A percentile compares a stretch with the other conserved stretches of the same genome.
phyloP scores from a whole-genome alignment of 53 echinoderm and acorn worm genomes.

The Paelopatides confundens region DNA sequence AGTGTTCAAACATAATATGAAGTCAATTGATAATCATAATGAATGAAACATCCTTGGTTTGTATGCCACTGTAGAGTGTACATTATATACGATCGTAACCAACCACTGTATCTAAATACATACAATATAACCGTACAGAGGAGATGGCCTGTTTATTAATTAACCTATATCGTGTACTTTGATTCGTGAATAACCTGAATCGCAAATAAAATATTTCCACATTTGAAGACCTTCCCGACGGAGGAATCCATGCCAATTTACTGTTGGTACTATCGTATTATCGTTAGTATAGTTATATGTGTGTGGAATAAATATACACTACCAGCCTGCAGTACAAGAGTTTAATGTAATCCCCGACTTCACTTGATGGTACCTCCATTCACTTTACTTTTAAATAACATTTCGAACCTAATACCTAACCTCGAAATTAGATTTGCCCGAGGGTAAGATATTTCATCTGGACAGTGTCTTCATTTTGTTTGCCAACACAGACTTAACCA shows the following conservation, averaged over 20 bases:
- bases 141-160: too few relatives aligned
- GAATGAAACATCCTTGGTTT: too few relatives aligned
- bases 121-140: too few relatives aligned
- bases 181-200: background rate
- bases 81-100: too few relatives aligned
- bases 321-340: background rate
- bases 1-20: too few relatives aligned
- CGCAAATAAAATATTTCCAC: background rate
- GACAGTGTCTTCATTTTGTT: constrained; percentile 16
- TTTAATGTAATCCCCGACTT: background rate
- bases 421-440: constrained; percentile 37
- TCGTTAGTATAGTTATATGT: too few relatives aligned
- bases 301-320: background rate
- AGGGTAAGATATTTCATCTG: constrained; percentile 10
- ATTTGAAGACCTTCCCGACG: background rate
- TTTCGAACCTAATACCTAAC: constrained; percentile 1
- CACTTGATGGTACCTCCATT: background rate
- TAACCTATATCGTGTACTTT: background rate
- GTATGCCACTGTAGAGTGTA: too few relatives aligned
- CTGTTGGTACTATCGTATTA: too few relatives aligned
- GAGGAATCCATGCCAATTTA: background rate
- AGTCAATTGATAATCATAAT: too few relatives aligned
- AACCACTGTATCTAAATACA: too few relatives aligned
- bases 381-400: background rate
- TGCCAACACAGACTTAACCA: background rate